Base-by-base conservation (phyloP, 2,888 invertebrate genomes). In the Pharmacophagus antenor region DNA sequence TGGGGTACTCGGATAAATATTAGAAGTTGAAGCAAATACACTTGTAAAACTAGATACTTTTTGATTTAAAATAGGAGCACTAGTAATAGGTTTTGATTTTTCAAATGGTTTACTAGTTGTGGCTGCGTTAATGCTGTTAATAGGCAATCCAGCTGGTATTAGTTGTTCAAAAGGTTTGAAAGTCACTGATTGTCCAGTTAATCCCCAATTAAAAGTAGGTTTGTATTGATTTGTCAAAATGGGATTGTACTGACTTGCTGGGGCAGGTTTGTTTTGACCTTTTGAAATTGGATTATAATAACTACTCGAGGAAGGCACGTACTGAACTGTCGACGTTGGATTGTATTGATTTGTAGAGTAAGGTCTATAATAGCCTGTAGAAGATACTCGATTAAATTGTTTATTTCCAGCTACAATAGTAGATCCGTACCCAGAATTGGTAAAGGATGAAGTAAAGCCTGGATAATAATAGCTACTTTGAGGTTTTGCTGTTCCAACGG, bases 401-500 rank as follows among this genome's bases (percentile, higher is more conserved):
- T 46, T 46, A 15, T 50, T 52, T 20, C 58, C 53, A 23, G 25
- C 18, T 17, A 41, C 41, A 27, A 15, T 3, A 57, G 21, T 51
- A 21, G 37, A 56, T 22, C 51, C 56, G 7, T 56, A 46, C 20
- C 61, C 61, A 21, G 41, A 56, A 42, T 31, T 52, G 15, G 58
- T 52, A 20, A 52, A 52, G 2, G 59, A 55, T 23, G 55, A 51
- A 50, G 50, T 37, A 46, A 50, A 55, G 22, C 55, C 54, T 18
- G 59, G 50, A 46, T 50, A 51, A 6, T 21, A 12, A 52, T 61
- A 58, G n/a, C 50, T 62, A 55, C n/a, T 37, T 37, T 53, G 17
- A 20, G 63, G 56, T 44, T 58, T 61, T 18, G 59, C 56, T 31
- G 63, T 37, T 47, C 44, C 61, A 46, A 52, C 55, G 27, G 65